These are phyloP conservation scores for Platysteira castanea DNA, from an alignment of 2,113 vertebrate species.

Conservation along the genomic window DNA sequence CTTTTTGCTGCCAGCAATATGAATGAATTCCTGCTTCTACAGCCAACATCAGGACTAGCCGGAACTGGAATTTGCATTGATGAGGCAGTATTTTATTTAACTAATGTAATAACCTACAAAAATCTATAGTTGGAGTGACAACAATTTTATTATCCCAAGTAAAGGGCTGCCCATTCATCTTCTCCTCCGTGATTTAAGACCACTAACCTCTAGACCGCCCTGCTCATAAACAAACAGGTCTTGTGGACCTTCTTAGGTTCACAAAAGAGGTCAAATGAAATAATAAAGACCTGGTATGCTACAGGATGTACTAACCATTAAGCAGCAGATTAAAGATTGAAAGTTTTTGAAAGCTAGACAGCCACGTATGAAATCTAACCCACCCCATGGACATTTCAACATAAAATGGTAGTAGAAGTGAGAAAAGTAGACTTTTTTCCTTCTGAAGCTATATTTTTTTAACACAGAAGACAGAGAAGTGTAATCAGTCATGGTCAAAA, in stretches of 20 bases:
- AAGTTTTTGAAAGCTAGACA: slow-evolving; percentile 60
- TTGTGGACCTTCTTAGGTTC: slow-evolving; percentile 54
- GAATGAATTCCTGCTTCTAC: slow-evolving; percentile 47
- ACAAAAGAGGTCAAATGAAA: slow-evolving; percentile 57
- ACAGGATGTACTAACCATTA: slow-evolving; percentile 62
- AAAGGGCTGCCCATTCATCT: slow-evolving; percentile 36
- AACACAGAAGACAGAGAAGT: slow-evolving; percentile 49
- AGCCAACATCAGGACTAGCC: slow-evolving; percentile 37
- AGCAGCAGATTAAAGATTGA: slow-evolving; percentile 61
- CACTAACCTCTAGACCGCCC: not conserved
- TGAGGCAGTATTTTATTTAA: slow-evolving; percentile 53
- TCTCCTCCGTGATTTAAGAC: slow-evolving; percentile 42
- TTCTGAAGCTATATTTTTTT: slow-evolving; percentile 55
- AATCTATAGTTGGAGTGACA: slow-evolving; percentile 42
- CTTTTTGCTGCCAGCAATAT: slow-evolving; percentile 41
- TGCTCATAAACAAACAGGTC: slow-evolving; percentile 60
- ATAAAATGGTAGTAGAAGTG: slow-evolving; percentile 49
- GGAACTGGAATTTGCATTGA: slow-evolving; percentile 57
- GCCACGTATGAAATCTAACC: slow-evolving; percentile 41
- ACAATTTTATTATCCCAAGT: slow-evolving; percentile 29
- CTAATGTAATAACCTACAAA: slow-evolving; percentile 34
- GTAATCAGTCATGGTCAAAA: slow-evolving; percentile 58
- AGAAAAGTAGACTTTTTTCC: slow-evolving; percentile 55
- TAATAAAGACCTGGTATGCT: slow-evolving; percentile 51
- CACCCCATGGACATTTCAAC: slow-evolving; percentile 31